phyloP scores from a whole-genome alignment of 2,113 vertebrate species.

The Emydocephalus ijimae region DNA sequence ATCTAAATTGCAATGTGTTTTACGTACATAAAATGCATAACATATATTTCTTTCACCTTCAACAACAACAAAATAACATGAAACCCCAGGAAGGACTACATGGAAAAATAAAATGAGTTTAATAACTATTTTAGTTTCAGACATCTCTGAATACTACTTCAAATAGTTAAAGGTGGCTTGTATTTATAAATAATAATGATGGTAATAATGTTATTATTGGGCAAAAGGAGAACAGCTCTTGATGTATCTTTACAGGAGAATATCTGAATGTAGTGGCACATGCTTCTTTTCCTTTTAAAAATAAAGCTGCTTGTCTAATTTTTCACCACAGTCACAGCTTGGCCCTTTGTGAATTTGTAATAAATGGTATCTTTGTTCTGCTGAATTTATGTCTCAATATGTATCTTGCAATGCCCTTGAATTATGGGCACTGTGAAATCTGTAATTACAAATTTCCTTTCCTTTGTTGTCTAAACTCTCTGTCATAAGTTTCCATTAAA shows the following conservation, averaged over 20 bases:
- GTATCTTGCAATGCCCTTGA: conserved; percentile 16
- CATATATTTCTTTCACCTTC: neutral
- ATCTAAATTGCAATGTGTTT: neutral
- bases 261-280: conserved; percentile 17
- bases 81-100: neutral
- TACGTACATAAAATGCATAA: neutral
- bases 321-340: conserved; percentile 16
- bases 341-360: conserved; percentile 30
- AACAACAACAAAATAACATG: neutral
- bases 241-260: conserved; percentile 15
- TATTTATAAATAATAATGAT: neutral
- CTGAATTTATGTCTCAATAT: conserved; percentile 26
- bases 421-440: conserved; percentile 33
- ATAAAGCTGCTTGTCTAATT: conserved; percentile 14
- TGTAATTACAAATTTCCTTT: conserved; percentile 37
- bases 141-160: neutral
- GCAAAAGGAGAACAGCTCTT: neutral
- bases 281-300: neutral
- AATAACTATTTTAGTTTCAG: neutral
- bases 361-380: conserved; percentile 28
- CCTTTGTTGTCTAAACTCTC: conserved; percentile 41
- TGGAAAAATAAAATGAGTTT: neutral
- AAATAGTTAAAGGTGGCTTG: neutral
- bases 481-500: conserved; percentile 39
- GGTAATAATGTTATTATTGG: neutral